Evolutionary conservation across 2,797 vertebrate genomes (phyloP), one percentile per base, ranked within the genome.

Genomic region (Microctenopoma steveboyesi): DNA sequence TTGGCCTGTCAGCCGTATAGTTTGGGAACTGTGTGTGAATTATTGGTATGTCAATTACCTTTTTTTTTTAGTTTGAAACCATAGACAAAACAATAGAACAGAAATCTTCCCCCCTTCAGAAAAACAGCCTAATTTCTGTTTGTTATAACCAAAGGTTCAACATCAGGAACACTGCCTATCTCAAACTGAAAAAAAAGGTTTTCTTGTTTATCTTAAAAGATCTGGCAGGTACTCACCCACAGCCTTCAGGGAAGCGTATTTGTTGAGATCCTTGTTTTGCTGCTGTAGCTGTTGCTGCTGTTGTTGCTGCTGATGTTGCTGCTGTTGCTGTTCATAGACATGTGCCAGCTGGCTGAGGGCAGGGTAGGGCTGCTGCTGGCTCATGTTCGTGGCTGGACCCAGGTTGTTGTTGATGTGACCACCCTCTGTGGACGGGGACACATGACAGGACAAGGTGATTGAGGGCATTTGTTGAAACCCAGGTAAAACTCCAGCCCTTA

Each of bases 181-280:
- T 50, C 15, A 45, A 30, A 66, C 25, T 37, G 47, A 30, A 57
- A 55, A 57, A 55, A 63, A 42, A 39, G 7, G 14, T 18, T 46
- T 45, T 74, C 35, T n/a, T 13, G 13, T 42, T 63, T 2, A 13
- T 57, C 54, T 35, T 9, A 40, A 55, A 60, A 58, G 51, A 40
- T 9, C 43, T 74, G 79, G 64, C 67, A 59, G 65, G 58, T 57
- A 88, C 97, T 98, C 94, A 99, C 97, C 98, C 1, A 99, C 98
- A 28, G 96, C 96, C 92, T 99, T 99, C 13, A 99, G 92, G 53
- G 98, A 97, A 72, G 97, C 96, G 0, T 99, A 99, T 88, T 98
- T 99, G 94, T 98, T 99, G 69, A 98, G 88, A 50, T 99, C 97
- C 86, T 97, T 98, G 84, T 95, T 95, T 0, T 95, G 94, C 37